phyloP scores from a whole-genome alignment of 2,797 vertebrate species.

The Coranthus polyacanthus region DNA sequence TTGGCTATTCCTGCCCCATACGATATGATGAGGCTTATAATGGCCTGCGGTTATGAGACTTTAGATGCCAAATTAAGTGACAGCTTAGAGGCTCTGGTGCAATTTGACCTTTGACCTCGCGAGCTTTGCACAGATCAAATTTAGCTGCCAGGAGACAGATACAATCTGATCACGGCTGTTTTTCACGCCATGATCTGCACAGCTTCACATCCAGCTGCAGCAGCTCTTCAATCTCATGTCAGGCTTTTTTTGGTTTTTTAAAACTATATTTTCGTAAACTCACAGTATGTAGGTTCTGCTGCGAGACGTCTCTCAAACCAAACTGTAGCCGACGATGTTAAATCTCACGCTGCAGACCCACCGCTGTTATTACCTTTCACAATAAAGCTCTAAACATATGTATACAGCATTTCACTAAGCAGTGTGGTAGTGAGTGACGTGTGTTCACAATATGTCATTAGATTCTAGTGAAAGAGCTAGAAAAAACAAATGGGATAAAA shows the following conservation, averaged over 20 bases:
- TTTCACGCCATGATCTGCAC: not conserved
- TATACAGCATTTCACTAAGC: too few relatives aligned
- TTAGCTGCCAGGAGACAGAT: not conserved
- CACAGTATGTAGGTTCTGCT: not conserved
- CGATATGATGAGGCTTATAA: constrained; percentile 48
- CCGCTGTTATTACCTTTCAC: too few relatives aligned
- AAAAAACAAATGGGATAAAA: too few relatives aligned
- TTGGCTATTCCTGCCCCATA: constrained; percentile 35
- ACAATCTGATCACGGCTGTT: constrained; percentile 36
- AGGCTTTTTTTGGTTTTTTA: not conserved
- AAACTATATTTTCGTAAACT: not conserved
- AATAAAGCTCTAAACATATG: too few relatives aligned
- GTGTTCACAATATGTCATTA: too few relatives aligned
- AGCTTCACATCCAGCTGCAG: not conserved
- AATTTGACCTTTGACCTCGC: constrained; percentile 58
- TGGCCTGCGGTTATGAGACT: constrained; percentile 53
- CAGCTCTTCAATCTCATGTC: not conserved
- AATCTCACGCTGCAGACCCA: too few relatives aligned
- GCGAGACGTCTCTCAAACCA: too few relatives aligned
- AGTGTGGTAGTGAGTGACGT: too few relatives aligned
- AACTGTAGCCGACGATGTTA: too few relatives aligned
- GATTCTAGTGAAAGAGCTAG: too few relatives aligned
- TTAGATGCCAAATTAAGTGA: constrained; percentile 49
- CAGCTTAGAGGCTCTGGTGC: constrained; percentile 30
- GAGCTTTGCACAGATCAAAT: constrained; percentile 38